Conservation (phyloP, 2,888 invertebrate species). For the Cylindroiulus punctatus region DNA sequence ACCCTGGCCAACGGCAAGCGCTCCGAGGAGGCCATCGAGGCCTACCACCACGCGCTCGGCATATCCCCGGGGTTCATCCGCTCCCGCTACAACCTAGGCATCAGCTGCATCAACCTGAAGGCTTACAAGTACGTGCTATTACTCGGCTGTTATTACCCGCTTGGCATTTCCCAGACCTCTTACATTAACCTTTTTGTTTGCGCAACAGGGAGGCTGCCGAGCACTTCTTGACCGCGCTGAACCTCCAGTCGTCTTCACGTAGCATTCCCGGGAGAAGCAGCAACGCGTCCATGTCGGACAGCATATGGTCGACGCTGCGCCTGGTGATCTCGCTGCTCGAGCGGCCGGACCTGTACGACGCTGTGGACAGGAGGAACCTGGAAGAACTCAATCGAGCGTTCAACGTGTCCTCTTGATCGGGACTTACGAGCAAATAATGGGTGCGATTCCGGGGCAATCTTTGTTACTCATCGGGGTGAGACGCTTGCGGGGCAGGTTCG, state of each 20-base stretch:
- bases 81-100: slow-evolving; percentile 96
- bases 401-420: slow-evolving; percentile 60
- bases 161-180: not conserved
- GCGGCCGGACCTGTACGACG: slow-evolving; percentile 70
- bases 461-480: not conserved
- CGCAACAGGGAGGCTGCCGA: slow-evolving; percentile 89
- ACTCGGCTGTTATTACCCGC: too few species aligned
- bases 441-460: not conserved
- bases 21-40: slow-evolving; percentile 95
- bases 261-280: slow-evolving; percentile 67
- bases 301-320: slow-evolving; percentile 92
- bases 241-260: slow-evolving; percentile 85
- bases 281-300: slow-evolving; percentile 78
- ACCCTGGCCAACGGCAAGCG: slow-evolving; percentile 94
- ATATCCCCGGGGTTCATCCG: slow-evolving; percentile 95
- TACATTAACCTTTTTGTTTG: not conserved
- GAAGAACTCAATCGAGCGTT: slow-evolving; percentile 65
- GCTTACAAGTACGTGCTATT: slow-evolving; percentile 75
- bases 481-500: not conserved
- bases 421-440: not conserved
- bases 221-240: slow-evolving; percentile 91
- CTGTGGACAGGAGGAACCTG: slow-evolving; percentile 70
- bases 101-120: slow-evolving; percentile 95
- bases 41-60: slow-evolving; percentile 90
- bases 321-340: slow-evolving; percentile 85